Evolutionary conservation across 2,888 invertebrate genomes (phyloP), one percentile per base, ranked within the genome.

Genomic region (Clanis bilineata): DNA sequence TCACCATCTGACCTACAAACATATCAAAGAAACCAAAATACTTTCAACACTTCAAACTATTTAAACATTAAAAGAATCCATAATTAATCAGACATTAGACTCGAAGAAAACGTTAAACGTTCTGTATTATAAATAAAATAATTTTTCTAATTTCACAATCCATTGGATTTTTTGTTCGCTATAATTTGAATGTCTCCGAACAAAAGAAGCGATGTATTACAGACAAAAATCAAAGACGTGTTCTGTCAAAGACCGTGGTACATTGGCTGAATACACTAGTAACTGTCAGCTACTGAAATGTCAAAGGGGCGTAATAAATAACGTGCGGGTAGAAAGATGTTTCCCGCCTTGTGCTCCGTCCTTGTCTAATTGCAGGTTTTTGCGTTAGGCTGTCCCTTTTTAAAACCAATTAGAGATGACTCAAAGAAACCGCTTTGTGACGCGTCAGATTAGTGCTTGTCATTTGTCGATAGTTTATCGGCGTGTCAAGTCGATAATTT

Each of bases 141-240:
- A 18, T 51, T 32, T 47, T 51, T 32, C 18, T 18, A 3, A 32
- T 73, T 87, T 85, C 90, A 85, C 85, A 88, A 89, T 80, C 85
- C 90, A 86, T 88, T 80, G 79, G 78, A 65, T 64, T 75, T 88
- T 91, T 89, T 90, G 89, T 89, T 88, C 71, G 78, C 45, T 51
- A 45, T 56, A 61, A 71, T 72, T 65, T 65, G 58, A 63, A 58
- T 61, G 60, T 61, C 67, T 75, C 68, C 68, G 69, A 75, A 82
- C 76, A 68, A 64, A 73, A 72, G 68, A 70, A 76, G 77, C 79
- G 70, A 85, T 88, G 80, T 83, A 79, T 81, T 81, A 82, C 79
- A 80, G 81, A 82, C 82, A 80, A 82, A 84, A 80, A 79, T 82
- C 82, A 82, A 79, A 80, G 71, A 79, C 77, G 69, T 56, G 67